Evolutionary conservation across 2,888 invertebrate genomes (phyloP), one percentile per base, ranked within the genome.

Genomic region (Drosophila silvestris): DNA sequence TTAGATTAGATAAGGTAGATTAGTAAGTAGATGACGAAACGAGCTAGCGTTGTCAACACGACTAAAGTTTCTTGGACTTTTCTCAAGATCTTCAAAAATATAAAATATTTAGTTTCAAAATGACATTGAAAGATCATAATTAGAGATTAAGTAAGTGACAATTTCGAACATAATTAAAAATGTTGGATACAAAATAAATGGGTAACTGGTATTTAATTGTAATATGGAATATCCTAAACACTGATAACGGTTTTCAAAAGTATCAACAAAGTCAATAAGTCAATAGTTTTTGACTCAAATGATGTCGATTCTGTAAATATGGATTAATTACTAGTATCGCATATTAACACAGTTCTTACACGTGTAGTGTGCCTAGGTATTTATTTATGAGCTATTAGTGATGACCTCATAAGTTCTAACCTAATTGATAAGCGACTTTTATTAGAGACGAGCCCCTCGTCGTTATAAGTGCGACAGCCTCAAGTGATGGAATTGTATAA

Each of bases 381-480:
- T 41, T n/a, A 52, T 47, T 41, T 28, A 26, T 16, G 10, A 32
- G 10, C 33, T 22, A 28, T 54, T 7, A 22, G 26, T 9, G 47
- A 47, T 9, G 16, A n/a, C 28, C 12, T 7, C 19, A 33, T 19
- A 35, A 30, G 5, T 54, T 19, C 19, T 56, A 26, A 0, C 33
- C 9, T 10, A 44, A 35, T 16, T 57, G 80, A 68, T 26, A 47
- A 47, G 26, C 14, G 22, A 26, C 26, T 26, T 47, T 58, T 56
- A 56, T 52, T 52, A 32, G 41, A 75, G 90, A 47, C 47, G 16
- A 47, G 47, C 47, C 47, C 16, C 26, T 7, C 26, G 26, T 26
- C 47, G 22, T 47, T 14, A 16, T 22, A 47, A 4, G 22, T 22
- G 22, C 7, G 22, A 3, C 22, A 47, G 47, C 6, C 16, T 9